phyloP scores from a whole-genome alignment of 2,113 vertebrate genomes.

The Donacobius atricapilla region DNA sequence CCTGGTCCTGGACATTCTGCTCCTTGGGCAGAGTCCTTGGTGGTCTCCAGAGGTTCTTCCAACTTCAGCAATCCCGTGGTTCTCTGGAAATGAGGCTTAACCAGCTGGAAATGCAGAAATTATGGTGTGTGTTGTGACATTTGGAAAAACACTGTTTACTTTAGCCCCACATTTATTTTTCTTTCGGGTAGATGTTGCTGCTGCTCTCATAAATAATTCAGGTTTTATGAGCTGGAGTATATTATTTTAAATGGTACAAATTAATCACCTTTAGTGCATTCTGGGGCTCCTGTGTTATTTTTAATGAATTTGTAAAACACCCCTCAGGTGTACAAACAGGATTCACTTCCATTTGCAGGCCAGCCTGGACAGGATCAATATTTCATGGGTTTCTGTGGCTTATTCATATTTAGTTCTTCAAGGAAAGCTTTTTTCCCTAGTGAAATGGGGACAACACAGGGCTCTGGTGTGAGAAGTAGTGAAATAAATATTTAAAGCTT shows the following conservation, averaged over 20 bases:
- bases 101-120: neutral
- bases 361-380: neutral
- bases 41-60: neutral
- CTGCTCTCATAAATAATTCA: slow-evolving; percentile 4
- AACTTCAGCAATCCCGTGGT: neutral
- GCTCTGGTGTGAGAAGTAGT: neutral
- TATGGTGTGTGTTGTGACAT: neutral
- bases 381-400: neutral
- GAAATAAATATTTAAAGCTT: neutral
- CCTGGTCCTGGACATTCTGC: neutral
- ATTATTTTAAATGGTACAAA: slow-evolving; percentile 10
- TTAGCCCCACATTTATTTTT: neutral
- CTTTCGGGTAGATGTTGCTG: neutral
- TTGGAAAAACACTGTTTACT: neutral
- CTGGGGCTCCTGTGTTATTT: neutral
- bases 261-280: slow-evolving; percentile 7
- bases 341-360: neutral
- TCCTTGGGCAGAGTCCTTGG: neutral
- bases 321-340: neutral
- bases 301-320: slow-evolving; percentile 2
- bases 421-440: neutral
- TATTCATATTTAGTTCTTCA: neutral
- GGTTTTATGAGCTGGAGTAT: neutral
- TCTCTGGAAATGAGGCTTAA: neutral
- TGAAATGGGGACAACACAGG: neutral